Evolutionary conservation across 2,888 invertebrate genomes (phyloP), one percentile per base, ranked within the genome.

Genomic region (Agrilus mali): DNA sequence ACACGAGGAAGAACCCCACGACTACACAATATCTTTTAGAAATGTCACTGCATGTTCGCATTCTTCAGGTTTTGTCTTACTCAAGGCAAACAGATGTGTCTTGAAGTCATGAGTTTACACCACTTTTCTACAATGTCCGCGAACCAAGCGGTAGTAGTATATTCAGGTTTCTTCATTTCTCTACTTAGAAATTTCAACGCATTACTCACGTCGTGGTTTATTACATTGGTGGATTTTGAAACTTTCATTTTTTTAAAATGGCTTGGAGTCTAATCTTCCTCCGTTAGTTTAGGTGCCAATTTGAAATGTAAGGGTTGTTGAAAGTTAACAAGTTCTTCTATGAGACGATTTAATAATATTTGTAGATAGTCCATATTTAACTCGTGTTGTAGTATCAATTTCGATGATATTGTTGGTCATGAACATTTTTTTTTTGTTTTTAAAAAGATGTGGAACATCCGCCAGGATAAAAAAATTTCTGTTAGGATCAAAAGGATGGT

Each of bases 391-490:
- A 8, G 36, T 8, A 8, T 6, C 8, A 5, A 36, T 36, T 36
- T 36, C 36, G 13, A 36, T 36, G 3, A 7, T 13, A 5, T 7
- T 3, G 7, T 34, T 34, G 13, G 14, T 34, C 14, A 34, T 7
- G 4, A 34, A 13, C 36, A 36, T 36, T 10, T 33, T 27, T 31
- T 42, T 40, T 20, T 4, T 35, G 37, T 51, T 48, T 45, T 48
- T 51, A 17, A 48, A 51, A 14, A 37, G 22, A 43, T 51, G 51
- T 7, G 42, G 33, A 7, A 39, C 36, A 36, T 46, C 49, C 3
- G 20, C 20, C 20, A 20, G 6, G 3, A 20, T 20, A 20, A n/a
- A n/a, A n/a, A n/a, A n/a, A n/a, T n/a, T n/a, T n/a, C n/a, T n/a
- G n/a, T n/a, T n/a, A n/a, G n/a, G n/a, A n/a, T n/a, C n/a, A n/a